Percentiles rank a stretch among this genome's conserved stretches.
Evolutionary conservation across 2,113 vertebrate genomes (phyloP).

Genomic region (Aleadryas rufinucha): DNA sequence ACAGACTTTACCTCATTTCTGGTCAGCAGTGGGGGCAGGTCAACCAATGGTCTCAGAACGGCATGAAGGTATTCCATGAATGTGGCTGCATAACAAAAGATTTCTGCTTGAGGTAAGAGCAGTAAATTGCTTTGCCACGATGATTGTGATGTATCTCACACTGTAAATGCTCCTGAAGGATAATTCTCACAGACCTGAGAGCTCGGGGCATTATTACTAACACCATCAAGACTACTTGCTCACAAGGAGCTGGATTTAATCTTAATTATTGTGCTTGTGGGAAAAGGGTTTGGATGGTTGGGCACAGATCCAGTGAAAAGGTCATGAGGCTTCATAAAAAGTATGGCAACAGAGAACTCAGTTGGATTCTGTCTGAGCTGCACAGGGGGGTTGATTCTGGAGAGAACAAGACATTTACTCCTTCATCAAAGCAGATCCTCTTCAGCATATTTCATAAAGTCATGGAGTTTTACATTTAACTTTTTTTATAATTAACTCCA

Average conservation of each 20-base stretch:
- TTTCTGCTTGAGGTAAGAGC: neutral
- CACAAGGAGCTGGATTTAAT: neutral
- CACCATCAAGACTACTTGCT: neutral
- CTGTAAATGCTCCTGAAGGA: neutral
- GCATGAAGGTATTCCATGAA: conserved; percentile 84
- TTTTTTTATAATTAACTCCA: neutral
- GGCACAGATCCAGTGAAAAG: neutral
- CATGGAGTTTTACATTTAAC: neutral
- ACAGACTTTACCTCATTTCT: conserved; percentile 84
- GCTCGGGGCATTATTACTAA: neutral
- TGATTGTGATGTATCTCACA: neutral
- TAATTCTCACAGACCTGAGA: neutral
- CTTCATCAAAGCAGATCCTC: neutral
- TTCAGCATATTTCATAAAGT: neutral
- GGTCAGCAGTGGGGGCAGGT: conserved; percentile 84
- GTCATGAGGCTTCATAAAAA: neutral
- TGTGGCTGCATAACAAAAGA: conserved; percentile 71
- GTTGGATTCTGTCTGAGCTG: neutral
- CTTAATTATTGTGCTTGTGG: neutral
- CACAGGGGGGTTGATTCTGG: neutral
- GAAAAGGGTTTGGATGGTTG: neutral
- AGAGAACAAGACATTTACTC: neutral
- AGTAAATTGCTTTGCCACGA: neutral
- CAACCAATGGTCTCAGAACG: conserved; percentile 76
- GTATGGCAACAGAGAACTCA: neutral